A percentile compares a stretch with the other conserved stretches of the same genome.
These are phyloP conservation scores for Eufriesea mexicana DNA, from an alignment of 1,140 invertebrate genomes.

Conservation along the genomic window DNA sequence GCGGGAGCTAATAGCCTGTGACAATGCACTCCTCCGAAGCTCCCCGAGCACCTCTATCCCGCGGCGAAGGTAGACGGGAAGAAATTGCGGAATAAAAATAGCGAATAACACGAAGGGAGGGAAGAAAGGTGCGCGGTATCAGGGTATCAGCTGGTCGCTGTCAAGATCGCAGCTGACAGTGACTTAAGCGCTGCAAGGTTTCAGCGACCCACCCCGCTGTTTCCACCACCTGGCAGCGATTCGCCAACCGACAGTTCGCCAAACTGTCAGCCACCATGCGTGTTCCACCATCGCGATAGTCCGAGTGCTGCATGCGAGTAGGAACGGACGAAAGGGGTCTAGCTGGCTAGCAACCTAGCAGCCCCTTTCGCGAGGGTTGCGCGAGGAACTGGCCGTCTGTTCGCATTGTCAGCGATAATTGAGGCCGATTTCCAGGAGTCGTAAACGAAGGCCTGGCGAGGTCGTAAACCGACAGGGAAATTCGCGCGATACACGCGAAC, in stretches of 20 bases:
- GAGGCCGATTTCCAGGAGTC: neutral
- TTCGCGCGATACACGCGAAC: neutral
- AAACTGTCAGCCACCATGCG: too few species aligned
- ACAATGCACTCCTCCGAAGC: too few species aligned
- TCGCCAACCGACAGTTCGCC: neutral
- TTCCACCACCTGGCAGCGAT: slow-evolving; percentile 52
- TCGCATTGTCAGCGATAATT: slow-evolving; percentile 5
- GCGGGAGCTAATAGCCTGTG: too few species aligned
- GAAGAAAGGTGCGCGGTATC: too few species aligned
- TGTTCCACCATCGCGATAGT: neutral
- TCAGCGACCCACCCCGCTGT: neutral
- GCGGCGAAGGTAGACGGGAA: too few species aligned
- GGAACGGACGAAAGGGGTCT: neutral
- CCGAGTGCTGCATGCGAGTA: neutral
- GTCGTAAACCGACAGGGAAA: neutral
- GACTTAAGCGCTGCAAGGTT: neutral
- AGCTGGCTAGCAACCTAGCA: neutral
- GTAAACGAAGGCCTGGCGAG: neutral
- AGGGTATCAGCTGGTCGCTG: neutral
- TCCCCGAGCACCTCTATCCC: too few species aligned
- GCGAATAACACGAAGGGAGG: rapidly evolving
- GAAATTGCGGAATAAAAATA: too few species aligned
- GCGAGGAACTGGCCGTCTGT: neutral
- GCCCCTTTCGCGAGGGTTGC: neutral
- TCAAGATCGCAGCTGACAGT: neutral